Evolutionary conservation across 2,113 vertebrate species (phyloP), one percentile per base, ranked within the genome.

Genomic region (Uria lomvia): DNA sequence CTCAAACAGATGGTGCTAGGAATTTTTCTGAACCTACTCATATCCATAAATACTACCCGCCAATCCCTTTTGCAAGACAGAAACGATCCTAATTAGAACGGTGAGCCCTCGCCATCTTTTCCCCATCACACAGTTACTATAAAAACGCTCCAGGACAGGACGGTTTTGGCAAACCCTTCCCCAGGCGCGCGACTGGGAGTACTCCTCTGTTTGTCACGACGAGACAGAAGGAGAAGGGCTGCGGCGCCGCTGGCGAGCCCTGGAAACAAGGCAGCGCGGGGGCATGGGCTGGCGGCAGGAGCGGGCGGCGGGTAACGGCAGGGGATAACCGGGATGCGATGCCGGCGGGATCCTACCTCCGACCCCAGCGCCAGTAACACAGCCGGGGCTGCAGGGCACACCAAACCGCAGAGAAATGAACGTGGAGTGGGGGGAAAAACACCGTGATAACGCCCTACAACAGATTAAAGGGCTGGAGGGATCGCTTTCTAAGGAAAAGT

Each of bases 1-100:
- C 94, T 91, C 96, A 97, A 98, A 97, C 98, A 98, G 98, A 98
- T 98, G 98, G 98, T 96, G 97, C 95, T 97, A 95, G 97, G 97
- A 98, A 97, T 98, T 97, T 97, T 98, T 97, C 90, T 95, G 93
- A 97, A 97, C 97, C 93, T 78, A 96, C 95, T 98, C 71, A 27
- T 97, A 98, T 98, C 98, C 98, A 98, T 98, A 98, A 98, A 98
- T 98, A 98, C 97, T 92, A 90, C 91, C 93, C 86, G 20, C 62
- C 96, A 95, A 95, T 97, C 95, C 96, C 96, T 94, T 86, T 65
- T 71, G 95, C 96, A 96, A 97, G 91, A 95, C 96, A 97, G 97
- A 90, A 90, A 96, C 3, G 68, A 93, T 96, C 97, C 95, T 97
- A 98, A 98, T 98, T 97, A 98, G 92, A 93, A 88, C 1, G 78